Evolutionary conservation across 2,113 vertebrate genomes (phyloP), one percentile per base, ranked within the genome.

Genomic region (Rhagologus leucostigma): DNA sequence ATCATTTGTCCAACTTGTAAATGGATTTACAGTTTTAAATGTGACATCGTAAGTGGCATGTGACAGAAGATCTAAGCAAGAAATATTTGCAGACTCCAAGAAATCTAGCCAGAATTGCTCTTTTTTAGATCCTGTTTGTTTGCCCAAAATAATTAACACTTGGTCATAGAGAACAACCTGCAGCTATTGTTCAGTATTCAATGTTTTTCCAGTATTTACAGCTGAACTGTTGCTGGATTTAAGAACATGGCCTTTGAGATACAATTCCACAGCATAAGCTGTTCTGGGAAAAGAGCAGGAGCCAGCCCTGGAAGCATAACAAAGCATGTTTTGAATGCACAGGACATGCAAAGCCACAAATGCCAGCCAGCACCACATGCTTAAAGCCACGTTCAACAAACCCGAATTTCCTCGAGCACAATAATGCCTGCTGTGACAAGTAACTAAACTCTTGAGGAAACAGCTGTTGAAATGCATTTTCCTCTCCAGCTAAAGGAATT

Each of bases 11-110:
- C 35, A 76, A 5, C 39, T 53, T 85, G 74, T 73, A 79, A 88
- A 89, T 16, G 78, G 90, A 90, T 86, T 93, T 88, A 81, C 68
- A 92, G 3, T 74, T 79, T 89, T 89, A 94, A 90, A 90, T 59
- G 59, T 46, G 42, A 77, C 71, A 83, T 87, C 5, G 0, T 53
- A 87, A 95, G 35, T 47, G 55, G 26, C 46, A 88, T 32, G 47
- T 87, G 59, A 73, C 39, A 67, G 39, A 62, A 86, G 67, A 67
- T 13, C 39, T 67, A 81, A 90, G 50, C 46, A 80, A 78, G 41
- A 83, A 90, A 67, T 83, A 56, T 46, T 69, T 46, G 17, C 52
- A 56, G 55, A 56, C 37, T 93, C 37, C 27, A 50, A 87, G 30
- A 76, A 89, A 74, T 77, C 59, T 85, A 73, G 46, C 33, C 22